Conservation (phyloP, 2,797 vertebrate species). For the Pangasius mekongensis region DNA sequence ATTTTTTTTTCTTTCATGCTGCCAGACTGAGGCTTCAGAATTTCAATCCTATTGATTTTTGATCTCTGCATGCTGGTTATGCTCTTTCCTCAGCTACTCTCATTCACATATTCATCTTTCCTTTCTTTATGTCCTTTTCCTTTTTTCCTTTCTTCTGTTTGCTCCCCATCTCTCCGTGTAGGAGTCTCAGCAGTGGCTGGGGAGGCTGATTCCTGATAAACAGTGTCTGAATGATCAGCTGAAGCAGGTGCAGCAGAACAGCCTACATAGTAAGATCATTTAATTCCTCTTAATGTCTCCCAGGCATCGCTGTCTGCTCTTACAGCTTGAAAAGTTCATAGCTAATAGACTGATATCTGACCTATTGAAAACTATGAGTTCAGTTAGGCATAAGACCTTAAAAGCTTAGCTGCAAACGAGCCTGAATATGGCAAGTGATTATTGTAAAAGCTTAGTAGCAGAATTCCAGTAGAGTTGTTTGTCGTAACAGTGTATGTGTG, state of each 20-base stretch:
- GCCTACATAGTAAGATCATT: conserved; percentile 89
- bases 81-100: conserved; percentile 7
- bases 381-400: too few relatives aligned
- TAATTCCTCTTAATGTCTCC: neutral
- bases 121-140: neutral
- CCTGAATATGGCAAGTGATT: neutral
- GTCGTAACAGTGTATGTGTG: conserved; percentile 5
- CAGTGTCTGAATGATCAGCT: conserved; percentile 92
- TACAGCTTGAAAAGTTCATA: neutral
- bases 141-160: neutral
- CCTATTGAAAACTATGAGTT: neutral
- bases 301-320: neutral
- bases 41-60: conserved; percentile 42
- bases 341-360: neutral
- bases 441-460: neutral
- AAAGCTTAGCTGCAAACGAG: neutral
- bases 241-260: conserved; percentile 96
- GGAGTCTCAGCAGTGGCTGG: conserved; percentile 97
- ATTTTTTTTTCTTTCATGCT: conserved; percentile 32
- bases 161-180: conserved; percentile 57
- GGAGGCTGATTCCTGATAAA: conserved; percentile 94
- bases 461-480: neutral
- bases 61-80: conserved; percentile 14
- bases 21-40: conserved; percentile 37
- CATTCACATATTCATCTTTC: neutral